phyloP scores from a whole-genome alignment of 2,113 vertebrate genomes.

The Corythornis cristatus region DNA sequence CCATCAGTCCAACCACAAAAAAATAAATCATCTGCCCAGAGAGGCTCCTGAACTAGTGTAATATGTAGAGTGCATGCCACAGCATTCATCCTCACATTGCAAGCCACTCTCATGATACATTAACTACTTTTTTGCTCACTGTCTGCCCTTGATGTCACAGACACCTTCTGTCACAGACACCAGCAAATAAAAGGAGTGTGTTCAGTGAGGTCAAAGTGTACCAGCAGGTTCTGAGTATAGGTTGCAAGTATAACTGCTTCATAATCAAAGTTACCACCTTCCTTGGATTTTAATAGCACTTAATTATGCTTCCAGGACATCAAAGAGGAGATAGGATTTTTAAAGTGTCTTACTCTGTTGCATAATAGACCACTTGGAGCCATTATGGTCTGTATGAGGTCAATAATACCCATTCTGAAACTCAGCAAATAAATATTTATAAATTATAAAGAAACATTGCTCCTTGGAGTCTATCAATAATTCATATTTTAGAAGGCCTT shows the following conservation, averaged over 20 bases:
- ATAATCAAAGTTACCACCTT: not conserved
- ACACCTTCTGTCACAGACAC: not conserved
- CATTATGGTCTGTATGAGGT: not conserved
- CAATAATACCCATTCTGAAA: slow-evolving; percentile 27
- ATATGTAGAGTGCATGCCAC: not conserved
- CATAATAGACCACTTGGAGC: slow-evolving; percentile 13
- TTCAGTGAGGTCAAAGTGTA: not conserved
- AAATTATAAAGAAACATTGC: slow-evolving; percentile 45
- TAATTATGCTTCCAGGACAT: slow-evolving; percentile 4
- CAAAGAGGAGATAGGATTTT: not conserved
- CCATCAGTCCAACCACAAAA: not conserved
- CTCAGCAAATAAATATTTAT: slow-evolving; percentile 68
- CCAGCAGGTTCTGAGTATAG: not conserved
- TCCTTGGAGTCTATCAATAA: slow-evolving; percentile 65
- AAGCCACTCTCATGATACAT: not conserved
- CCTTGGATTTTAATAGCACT: not conserved
- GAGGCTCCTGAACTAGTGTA: not conserved
- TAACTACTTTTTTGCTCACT: not conserved
- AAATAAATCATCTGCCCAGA: not conserved
- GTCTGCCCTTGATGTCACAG: not conserved
- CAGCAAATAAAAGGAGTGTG: not conserved
- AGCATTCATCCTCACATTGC: not conserved
- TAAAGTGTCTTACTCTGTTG: not conserved
- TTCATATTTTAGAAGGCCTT: slow-evolving; percentile 62
- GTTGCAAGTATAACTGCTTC: not conserved